A percentile compares a stretch with the other conserved stretches of the same genome.
These are phyloP conservation scores for Cossypha dichroa DNA, from an alignment of 2,797 vertebrate species.

Conservation along the genomic window DNA sequence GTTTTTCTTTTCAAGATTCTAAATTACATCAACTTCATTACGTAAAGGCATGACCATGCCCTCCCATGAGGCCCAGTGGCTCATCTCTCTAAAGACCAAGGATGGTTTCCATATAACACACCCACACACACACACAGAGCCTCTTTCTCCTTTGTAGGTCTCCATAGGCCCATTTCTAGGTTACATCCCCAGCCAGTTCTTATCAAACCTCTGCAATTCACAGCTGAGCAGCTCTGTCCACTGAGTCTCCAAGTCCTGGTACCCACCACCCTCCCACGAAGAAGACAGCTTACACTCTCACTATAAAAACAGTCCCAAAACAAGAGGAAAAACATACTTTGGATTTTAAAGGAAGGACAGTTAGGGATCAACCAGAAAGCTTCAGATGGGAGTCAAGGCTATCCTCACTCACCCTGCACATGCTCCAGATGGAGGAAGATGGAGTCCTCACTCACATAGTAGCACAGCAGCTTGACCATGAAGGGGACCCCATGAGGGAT, in stretches of 20 bases:
- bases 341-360: neutral
- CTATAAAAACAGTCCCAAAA: neutral
- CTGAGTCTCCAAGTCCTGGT: neutral
- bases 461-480: constrained; percentile 93
- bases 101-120: neutral
- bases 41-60: neutral
- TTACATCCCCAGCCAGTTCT: neutral
- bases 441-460: constrained; percentile 92
- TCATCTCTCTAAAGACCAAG: neutral
- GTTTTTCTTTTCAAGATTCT: neutral
- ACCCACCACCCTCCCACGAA: neutral
- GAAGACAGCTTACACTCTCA: neutral
- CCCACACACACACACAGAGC: neutral
- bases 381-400: neutral
- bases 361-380: neutral
- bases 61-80: neutral
- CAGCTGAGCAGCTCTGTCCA: neutral
- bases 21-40: neutral
- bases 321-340: neutral
- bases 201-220: neutral
- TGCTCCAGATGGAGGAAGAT: constrained; percentile 95
- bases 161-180: neutral
- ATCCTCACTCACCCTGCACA: constrained; percentile 84
- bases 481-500: constrained; percentile 97
- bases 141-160: neutral